Conservation (phyloP, 1,140 invertebrate species). For the Tetramorium simillimum region DNA sequence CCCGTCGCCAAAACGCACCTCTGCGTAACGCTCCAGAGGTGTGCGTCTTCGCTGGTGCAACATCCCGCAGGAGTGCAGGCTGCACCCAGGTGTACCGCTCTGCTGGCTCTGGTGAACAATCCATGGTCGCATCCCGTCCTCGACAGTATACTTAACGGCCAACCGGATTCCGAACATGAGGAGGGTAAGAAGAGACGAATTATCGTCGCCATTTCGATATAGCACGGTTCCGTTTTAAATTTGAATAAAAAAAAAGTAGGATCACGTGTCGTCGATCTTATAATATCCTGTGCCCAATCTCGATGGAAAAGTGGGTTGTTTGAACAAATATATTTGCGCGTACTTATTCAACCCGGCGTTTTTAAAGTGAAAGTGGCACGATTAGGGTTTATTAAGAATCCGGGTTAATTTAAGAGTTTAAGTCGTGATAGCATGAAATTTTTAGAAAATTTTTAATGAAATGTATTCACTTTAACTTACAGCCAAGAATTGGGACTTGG, state of each 20-base stretch:
- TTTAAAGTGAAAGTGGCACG: neutral
- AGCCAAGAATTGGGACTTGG: no score
- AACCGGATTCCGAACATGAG: slow-evolving; percentile 83
- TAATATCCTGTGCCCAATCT: slow-evolving; percentile 9
- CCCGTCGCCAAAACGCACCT: slow-evolving; percentile 86
- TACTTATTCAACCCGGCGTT: neutral
- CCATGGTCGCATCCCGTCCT: slow-evolving; percentile 85
- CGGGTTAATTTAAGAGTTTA: neutral
- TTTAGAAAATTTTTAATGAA: neutral
- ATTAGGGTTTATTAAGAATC: neutral
- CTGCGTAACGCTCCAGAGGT: slow-evolving; percentile 85
- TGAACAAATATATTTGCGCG: neutral
- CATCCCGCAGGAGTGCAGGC: no score
- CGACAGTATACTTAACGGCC: slow-evolving; percentile 84
- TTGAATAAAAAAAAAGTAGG: neutral
- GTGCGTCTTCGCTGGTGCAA: slow-evolving; percentile 81
- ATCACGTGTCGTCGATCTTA: neutral
- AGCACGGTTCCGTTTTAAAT: neutral
- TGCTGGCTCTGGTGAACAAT: slow-evolving; percentile 84
- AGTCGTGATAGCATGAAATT: neutral
- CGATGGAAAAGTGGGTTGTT: slow-evolving; percentile 1
- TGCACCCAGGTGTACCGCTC: slow-evolving; percentile 82
- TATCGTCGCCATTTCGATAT: neutral
- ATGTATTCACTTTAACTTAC: no score
- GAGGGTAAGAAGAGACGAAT: slow-evolving; percentile 72